Evolutionary conservation across 1,140 invertebrate genomes (phyloP).

Genomic region (Hydropsyche tenuis): DNA sequence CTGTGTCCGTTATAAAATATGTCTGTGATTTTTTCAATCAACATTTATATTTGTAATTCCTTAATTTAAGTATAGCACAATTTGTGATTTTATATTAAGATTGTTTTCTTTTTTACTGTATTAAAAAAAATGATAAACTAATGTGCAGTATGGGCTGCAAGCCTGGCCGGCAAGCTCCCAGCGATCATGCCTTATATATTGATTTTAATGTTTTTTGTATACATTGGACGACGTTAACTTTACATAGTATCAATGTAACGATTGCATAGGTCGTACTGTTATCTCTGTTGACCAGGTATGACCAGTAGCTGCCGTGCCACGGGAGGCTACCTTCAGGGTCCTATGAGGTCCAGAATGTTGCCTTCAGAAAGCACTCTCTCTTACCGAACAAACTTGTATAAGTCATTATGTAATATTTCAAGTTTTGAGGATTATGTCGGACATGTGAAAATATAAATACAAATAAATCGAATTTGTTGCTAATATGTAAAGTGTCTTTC

Average conservation of each 20-base stretch:
- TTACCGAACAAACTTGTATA: slow-evolving; percentile 32
- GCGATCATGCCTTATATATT: slow-evolving; percentile 39
- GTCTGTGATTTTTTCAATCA: slow-evolving; percentile 67
- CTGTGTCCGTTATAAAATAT: slow-evolving; percentile 63
- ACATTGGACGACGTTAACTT: slow-evolving; percentile 17
- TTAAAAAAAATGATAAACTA: slow-evolving; percentile 28
- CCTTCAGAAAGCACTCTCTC: slow-evolving; percentile 19
- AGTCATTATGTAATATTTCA: slow-evolving; percentile 50
- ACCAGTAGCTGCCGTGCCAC: slow-evolving; percentile 30
- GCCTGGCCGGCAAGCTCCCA: slow-evolving; percentile 21
- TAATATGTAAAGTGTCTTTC: slow-evolving; percentile 59
- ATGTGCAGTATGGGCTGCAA: slow-evolving; percentile 17
- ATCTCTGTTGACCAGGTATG: slow-evolving; percentile 46
- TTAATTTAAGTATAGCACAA: slow-evolving; percentile 65
- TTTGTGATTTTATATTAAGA: slow-evolving; percentile 65
- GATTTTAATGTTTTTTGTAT: slow-evolving; percentile 38
- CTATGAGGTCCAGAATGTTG: slow-evolving; percentile 16
- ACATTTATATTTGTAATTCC: slow-evolving; percentile 65
- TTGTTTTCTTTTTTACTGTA: slow-evolving; percentile 49
- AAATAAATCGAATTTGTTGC: slow-evolving; percentile 64
- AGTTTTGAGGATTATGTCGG: slow-evolving; percentile 48
- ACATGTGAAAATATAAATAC: slow-evolving; percentile 62
- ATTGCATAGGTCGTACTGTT: slow-evolving; percentile 44
- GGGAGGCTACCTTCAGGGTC: background rate
- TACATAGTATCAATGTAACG: slow-evolving; percentile 40